Evolutionary conservation across 1,140 invertebrate genomes (phyloP).

Genomic region (Berghia stephanieae): DNA sequence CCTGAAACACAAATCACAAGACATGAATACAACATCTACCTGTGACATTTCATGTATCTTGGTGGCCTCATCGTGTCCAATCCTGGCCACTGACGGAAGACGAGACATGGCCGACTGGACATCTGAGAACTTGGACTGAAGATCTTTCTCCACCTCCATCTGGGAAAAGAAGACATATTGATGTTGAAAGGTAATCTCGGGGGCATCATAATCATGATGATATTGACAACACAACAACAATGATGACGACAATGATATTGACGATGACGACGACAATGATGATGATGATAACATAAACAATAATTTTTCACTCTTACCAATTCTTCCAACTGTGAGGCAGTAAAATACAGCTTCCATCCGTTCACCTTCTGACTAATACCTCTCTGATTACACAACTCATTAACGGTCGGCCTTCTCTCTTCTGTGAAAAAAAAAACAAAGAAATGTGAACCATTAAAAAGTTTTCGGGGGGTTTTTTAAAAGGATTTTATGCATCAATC

Average conservation of each 20-base stretch:
- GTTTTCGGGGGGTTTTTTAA: neutral
- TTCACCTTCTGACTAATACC: slow-evolving; percentile 88
- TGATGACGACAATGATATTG: no score
- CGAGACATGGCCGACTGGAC: slow-evolving; percentile 18
- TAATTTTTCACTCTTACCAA: slow-evolving; percentile 74
- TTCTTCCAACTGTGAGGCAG: slow-evolving; percentile 91
- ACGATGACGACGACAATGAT: no score
- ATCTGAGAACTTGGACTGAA: slow-evolving; percentile 16
- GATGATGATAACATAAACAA: no score
- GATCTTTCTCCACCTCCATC: slow-evolving; percentile 30
- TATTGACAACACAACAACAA: no score
- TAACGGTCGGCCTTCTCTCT: slow-evolving; percentile 82
- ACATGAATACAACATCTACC: neutral
- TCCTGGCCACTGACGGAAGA: neutral
- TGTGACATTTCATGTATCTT: slow-evolving; percentile 35
- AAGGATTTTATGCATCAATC: neutral
- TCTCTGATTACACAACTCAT: slow-evolving; percentile 89
- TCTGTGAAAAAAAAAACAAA: slow-evolving; percentile 67
- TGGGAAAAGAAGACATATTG: neutral
- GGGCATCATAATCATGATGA: no score
- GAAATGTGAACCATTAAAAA: neutral
- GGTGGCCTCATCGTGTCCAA: neutral
- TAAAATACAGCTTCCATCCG: slow-evolving; percentile 94
- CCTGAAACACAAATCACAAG: neutral
- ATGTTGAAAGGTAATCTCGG: no score